Base-by-base conservation (phyloP, 2,797 vertebrate species). In the Esox lucius region DNA sequence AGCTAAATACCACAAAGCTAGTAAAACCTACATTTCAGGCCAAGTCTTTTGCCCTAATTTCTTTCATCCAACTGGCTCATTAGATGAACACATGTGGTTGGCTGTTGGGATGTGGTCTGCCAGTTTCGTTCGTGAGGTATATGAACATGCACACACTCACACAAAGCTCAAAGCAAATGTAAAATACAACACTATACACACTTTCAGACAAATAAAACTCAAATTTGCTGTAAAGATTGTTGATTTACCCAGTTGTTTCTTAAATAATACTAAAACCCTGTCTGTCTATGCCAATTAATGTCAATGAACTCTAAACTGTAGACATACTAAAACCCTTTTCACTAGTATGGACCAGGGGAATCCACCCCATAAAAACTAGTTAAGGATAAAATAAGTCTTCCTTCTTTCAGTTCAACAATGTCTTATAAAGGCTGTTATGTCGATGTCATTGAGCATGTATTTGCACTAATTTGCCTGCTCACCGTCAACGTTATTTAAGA, bases 131-230 rank as follows among this genome's bases (percentile, higher is more conserved):
- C 75, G 51, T 71, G 62, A 74, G 70, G 28, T 16, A 1, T 17
- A 56, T 16, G 69, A 70, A 59, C 24, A 64, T 39, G 13, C 46
- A 64, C 28, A 70, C 28, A n/a, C 65, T 74, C 65, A 15, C 73
- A 59, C 31, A 22, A 51, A 56, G 42, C 42, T 46, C 42, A 46
- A 46, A 71, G 53, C 61, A 67, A 13, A 76, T 71, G 73, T 75
- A 62, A 71, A 62, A 49, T 70, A 39, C 19, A 46, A 70, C 28
- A 19, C 66, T 68, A 24, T 49, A 4, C 39, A 64, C 26, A 70
- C 26, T 64, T 70, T 66, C 33, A 78, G 78, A 74, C 68, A 22
- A 61, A 79, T 79, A 77, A 81, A 84, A 80, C 71, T 72, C 77
- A 75, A 26, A 75, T 72, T 71, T 48, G 71, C 49, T 31, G 28